A percentile compares a stretch with the other conserved stretches of the same genome.
Conservation (phyloP, 2,888 invertebrate genomes). For the Cetonia aurata region DNA sequence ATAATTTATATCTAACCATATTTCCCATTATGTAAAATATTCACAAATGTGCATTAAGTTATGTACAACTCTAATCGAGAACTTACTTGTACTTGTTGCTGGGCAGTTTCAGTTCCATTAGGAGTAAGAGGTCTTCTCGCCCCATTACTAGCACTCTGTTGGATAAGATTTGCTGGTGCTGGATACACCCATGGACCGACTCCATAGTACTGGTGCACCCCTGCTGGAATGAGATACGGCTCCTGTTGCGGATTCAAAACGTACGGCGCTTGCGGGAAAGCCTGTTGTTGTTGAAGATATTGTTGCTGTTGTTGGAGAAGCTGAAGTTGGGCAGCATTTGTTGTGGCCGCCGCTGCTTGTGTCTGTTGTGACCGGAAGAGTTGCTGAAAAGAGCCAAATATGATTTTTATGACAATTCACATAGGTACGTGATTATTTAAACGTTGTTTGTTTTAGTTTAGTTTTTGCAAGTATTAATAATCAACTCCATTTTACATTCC, state of each 20-base stretch:
- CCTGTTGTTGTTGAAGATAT: constrained; percentile 78
- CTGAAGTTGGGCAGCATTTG: constrained; percentile 78
- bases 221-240: constrained; percentile 86
- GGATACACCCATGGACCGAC: constrained; percentile 96
- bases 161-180: constrained; percentile 74
- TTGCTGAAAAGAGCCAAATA: constrained; percentile 76
- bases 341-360: constrained; percentile 76
- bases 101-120: constrained; percentile 74
- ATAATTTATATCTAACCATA: not conserved
- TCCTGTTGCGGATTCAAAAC: constrained; percentile 81
- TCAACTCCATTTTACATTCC: not conserved
- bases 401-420: not conserved
- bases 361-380: constrained; percentile 89
- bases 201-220: constrained; percentile 93
- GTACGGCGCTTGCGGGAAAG: constrained; percentile 86
- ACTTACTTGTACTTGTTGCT: constrained; percentile 70
- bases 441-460: not conserved
- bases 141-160: constrained; percentile 73
- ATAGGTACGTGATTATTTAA: not conserved
- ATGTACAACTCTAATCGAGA: constrained; percentile 53
- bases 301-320: constrained; percentile 84
- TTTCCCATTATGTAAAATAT: no score
- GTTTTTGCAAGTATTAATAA: no score
- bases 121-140: constrained; percentile 86
- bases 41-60: no score